A percentile compares a stretch with the other conserved stretches of the same genome.
These are phyloP conservation scores for Rhamphomyia laevipes DNA, from an alignment of 2,888 invertebrate genomes.

Conservation along the genomic window DNA sequence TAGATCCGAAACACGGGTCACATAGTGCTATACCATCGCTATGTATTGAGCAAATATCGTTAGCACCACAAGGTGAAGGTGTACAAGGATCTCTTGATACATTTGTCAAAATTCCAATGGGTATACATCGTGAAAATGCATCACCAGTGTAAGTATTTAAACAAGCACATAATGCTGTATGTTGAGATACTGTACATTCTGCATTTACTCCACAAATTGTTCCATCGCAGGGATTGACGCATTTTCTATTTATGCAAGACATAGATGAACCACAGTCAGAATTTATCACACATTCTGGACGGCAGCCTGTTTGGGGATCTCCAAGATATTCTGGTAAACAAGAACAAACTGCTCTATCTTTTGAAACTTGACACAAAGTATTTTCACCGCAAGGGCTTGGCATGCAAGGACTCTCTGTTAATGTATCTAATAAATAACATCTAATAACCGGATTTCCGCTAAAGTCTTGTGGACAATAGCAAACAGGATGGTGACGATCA, in stretches of 20 bases:
- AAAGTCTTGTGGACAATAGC: slow-evolving; percentile 58
- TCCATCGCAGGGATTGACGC: slow-evolving; percentile 60
- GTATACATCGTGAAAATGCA: slow-evolving; percentile 62
- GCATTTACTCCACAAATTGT: slow-evolving; percentile 72
- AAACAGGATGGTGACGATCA: slow-evolving; percentile 68
- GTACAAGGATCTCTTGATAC: slow-evolving; percentile 54
- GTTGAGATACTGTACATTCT: slow-evolving; percentile 64
- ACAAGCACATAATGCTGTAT: slow-evolving; percentile 73
- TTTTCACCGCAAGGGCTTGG: slow-evolving; percentile 69
- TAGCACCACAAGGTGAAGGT: slow-evolving; percentile 66
- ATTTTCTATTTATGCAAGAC: slow-evolving; percentile 64
- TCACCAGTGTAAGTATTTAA: slow-evolving; percentile 67
- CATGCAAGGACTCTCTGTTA: slow-evolving; percentile 54
- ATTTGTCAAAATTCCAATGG: slow-evolving; percentile 45
- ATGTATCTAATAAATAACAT: slow-evolving; percentile 48
- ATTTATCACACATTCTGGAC: slow-evolving; percentile 70
- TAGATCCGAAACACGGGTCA: slow-evolving; percentile 59
- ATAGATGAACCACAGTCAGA: slow-evolving; percentile 64
- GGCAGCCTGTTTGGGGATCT: slow-evolving; percentile 64
- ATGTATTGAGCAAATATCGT: slow-evolving; percentile 55
- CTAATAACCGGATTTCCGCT: slow-evolving; percentile 67
- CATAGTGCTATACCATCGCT: slow-evolving; percentile 68
- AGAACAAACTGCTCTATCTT: slow-evolving; percentile 60
- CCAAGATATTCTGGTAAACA: slow-evolving; percentile 66
- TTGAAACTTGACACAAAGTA: slow-evolving; percentile 61